Evolutionary conservation across 1,140 invertebrate genomes (phyloP).

Genomic region (Drosophila mojavensis): DNA sequence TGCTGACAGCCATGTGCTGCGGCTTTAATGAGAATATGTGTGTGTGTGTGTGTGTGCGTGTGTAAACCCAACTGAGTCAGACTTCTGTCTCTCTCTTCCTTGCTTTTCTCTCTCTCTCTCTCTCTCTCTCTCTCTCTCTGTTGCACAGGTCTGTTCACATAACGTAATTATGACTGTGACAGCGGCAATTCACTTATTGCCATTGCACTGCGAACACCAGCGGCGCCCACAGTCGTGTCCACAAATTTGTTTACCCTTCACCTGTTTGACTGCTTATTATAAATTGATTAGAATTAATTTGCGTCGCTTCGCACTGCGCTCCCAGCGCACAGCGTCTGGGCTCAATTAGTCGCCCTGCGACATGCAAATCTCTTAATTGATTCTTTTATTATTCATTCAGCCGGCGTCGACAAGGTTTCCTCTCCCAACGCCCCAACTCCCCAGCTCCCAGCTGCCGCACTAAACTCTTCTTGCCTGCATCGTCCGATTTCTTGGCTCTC

Average conservation of each 20-base stretch:
- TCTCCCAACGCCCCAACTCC: too few relatives aligned
- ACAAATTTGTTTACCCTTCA: constrained; percentile 44
- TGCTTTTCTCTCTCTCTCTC: background rate
- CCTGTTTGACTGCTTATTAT: constrained; percentile 42
- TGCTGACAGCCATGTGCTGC: constrained; percentile 39
- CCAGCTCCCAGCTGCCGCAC: background rate
- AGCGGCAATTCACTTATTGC: constrained; percentile 40
- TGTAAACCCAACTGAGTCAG: background rate
- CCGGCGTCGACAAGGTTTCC: background rate
- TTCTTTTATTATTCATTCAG: constrained; percentile 14
- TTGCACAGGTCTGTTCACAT: constrained; percentile 21
- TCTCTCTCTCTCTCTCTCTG: background rate
- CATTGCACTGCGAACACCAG: constrained; percentile 11
- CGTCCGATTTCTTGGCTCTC: too few relatives aligned
- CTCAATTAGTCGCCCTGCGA: constrained; percentile 10
- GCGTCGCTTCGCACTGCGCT: constrained; percentile 13
- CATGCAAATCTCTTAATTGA: constrained; percentile 15
- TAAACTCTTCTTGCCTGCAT: constrained; percentile 1
- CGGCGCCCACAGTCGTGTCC: constrained; percentile 1
- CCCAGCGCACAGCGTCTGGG: background rate
- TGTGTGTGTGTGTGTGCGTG: constrained; percentile 4
- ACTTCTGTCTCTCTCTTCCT: background rate
- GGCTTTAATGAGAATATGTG: constrained; percentile 7
- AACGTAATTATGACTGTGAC: constrained; percentile 53
- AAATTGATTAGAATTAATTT: constrained; percentile 40